A percentile compares a stretch with the other conserved stretches of the same genome.
Conservation (phyloP, 2,797 vertebrate genomes). For the Selene dorsalis region DNA sequence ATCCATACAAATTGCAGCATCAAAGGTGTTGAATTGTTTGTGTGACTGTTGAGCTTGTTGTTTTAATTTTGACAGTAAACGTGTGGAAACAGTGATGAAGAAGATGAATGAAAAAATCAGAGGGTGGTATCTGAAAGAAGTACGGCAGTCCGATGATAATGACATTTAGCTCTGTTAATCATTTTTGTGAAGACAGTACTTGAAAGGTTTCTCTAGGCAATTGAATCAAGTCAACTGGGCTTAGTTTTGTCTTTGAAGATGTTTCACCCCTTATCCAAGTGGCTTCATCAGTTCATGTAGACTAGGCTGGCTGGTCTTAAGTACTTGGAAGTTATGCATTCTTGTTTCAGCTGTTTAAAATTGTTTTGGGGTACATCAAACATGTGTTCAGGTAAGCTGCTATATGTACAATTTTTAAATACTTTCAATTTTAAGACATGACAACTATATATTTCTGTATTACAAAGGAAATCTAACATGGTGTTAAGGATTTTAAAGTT, state of each 20-base stretch:
- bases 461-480: background rate
- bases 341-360: background rate
- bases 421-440: background rate
- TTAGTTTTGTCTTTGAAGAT: no score
- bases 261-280: no score
- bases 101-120: background rate
- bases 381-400: no score
- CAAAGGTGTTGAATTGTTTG: background rate
- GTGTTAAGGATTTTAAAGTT: background rate
- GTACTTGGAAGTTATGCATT: background rate
- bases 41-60: background rate
- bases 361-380: background rate
- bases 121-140: background rate
- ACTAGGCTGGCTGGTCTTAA: no score
- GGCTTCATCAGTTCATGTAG: no score
- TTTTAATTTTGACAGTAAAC: background rate
- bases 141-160: background rate
- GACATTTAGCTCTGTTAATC: background rate
- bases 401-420: background rate
- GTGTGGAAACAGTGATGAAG: background rate
- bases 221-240: no score
- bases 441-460: no score
- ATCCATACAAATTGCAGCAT: conserved; percentile 5
- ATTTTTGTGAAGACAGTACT: background rate
- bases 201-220: no score